phyloP scores from a whole-genome alignment of 2,113 vertebrate genomes.

The Xenus cinereus region DNA sequence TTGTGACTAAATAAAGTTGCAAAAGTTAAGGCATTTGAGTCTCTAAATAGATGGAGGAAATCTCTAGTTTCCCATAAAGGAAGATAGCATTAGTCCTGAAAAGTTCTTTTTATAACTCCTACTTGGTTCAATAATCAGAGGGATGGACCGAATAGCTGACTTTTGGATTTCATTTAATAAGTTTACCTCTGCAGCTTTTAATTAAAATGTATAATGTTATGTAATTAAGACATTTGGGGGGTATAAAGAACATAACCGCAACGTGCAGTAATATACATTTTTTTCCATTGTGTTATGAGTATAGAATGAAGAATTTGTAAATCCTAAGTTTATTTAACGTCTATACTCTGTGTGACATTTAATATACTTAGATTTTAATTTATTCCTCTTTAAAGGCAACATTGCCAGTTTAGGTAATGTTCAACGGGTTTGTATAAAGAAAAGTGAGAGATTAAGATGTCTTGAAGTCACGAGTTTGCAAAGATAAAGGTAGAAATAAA shows the following conservation, averaged over 20 bases:
- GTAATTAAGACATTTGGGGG: neutral
- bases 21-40: neutral
- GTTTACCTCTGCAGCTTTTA: neutral
- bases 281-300: neutral
- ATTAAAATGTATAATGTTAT: neutral
- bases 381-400: neutral
- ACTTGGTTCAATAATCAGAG: neutral
- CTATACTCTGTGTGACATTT: neutral
- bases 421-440: slow-evolving; percentile 22
- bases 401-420: slow-evolving; percentile 43
- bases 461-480: slow-evolving; percentile 12
- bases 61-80: neutral
- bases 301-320: neutral
- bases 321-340: neutral
- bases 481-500: neutral
- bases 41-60: neutral
- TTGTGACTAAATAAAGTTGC: neutral
- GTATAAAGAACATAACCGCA: neutral
- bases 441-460: slow-evolving; percentile 7
- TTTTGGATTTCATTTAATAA: neutral
- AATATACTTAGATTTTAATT: neutral
- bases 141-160: neutral
- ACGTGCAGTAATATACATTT: neutral
- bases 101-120: neutral
- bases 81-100: neutral